Evolutionary conservation across 1,140 invertebrate species (phyloP), one percentile per base, ranked within the genome.

Genomic region (Drosophila nebulosa): DNA sequence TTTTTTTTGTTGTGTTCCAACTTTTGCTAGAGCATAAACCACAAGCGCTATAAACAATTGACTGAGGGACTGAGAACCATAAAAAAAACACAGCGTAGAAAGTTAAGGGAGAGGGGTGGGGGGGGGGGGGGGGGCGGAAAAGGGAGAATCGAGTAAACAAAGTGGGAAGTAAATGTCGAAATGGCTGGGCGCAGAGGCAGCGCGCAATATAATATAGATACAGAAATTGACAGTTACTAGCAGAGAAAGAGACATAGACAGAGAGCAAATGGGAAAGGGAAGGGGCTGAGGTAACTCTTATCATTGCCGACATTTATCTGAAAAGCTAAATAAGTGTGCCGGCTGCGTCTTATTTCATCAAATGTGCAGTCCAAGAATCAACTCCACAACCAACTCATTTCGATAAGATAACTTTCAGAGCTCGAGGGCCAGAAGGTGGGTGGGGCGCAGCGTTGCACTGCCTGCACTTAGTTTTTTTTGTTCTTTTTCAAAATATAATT

Each of bases 1-100:
- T 77, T 77, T 77, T 73, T 81, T 22, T 80, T 74, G 36, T n/a
- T n/a, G n/a, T n/a, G n/a, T n/a, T n/a, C n/a, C n/a, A 78, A 81
- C 58, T 69, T 81, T 74, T 74, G 70, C 56, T 60, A 36, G 60
- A 69, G 77, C 81, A 80, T 64, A 70, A 76, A 73, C 79, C 79
- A 73, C 69, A 69, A 74, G 59, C 55, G 66, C 68, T 71, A 70
- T 86, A 78, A 81, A 85, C 81, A 85, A 85, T 78, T 76, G 72
- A 39, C 52, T 60, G 71, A 32, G 30, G 46, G 59, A 70, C 52
- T 65, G 64, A 61, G 53, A 62, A 7, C 78, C 78, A 76, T 84
- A 78, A 69, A 80, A 74, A 79, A 69, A 63, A 52, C n/a, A 21
- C 2, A 21, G 7, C 16, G 16, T n/a, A n/a, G n/a, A n/a, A n/a